These are phyloP conservation scores for Pithys albifrons DNA, from an alignment of 2,113 vertebrate genomes.

Conservation along the genomic window DNA sequence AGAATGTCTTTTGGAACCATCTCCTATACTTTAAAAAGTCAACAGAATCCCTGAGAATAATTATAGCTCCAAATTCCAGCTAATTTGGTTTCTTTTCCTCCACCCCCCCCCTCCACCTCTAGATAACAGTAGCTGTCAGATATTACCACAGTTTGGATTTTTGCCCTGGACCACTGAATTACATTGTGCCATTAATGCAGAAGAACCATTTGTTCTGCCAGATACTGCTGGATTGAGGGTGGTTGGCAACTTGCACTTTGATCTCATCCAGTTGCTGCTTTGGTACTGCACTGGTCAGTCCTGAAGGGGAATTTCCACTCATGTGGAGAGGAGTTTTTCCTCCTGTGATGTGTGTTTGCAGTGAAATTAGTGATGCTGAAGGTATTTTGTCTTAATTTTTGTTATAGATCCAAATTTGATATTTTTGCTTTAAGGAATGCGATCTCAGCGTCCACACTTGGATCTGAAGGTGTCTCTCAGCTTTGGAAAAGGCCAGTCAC, in stretches of 20 bases:
- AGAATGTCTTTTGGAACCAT: background rate
- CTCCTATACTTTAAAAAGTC: background rate
- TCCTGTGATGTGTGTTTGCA: background rate
- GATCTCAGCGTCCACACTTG: background rate
- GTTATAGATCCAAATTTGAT: background rate
- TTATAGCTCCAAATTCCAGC: background rate
- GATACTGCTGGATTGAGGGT: slow-evolving; percentile 75
- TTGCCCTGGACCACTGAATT: slow-evolving; percentile 79
- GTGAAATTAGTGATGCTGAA: background rate
- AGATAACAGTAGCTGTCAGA: slow-evolving; percentile 81
- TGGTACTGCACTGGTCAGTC: slow-evolving; percentile 76
- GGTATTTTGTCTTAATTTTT: background rate
- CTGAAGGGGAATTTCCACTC: slow-evolving; percentile 56
- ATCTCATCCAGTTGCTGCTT: slow-evolving; percentile 75
- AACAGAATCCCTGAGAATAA: background rate
- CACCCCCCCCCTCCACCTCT: background rate
- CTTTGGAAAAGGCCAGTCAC: background rate
- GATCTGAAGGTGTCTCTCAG: background rate
- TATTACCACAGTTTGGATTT: slow-evolving; percentile 83
- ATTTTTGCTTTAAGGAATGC: background rate
- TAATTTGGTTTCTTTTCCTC: background rate
- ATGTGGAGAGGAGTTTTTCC: background rate
- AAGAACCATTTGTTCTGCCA: slow-evolving; percentile 78
- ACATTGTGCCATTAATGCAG: slow-evolving; percentile 72
- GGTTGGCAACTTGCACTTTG: slow-evolving; percentile 67